Evolutionary conservation across 92 coral and sea anemone genomes (phyloP).

Genomic region (Umimayanthus kanabou): DNA sequence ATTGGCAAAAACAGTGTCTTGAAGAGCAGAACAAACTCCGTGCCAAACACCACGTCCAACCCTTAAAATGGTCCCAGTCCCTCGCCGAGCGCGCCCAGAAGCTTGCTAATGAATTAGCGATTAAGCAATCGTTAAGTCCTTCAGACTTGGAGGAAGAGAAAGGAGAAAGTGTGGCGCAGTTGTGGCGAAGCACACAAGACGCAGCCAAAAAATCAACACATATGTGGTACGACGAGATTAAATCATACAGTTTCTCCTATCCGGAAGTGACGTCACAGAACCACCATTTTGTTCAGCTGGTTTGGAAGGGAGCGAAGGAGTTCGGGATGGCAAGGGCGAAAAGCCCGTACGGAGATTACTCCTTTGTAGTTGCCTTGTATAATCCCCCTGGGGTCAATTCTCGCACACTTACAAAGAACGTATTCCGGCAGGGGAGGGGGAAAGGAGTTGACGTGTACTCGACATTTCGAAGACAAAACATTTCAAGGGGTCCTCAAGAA

Average conservation of each 20-base stretch:
- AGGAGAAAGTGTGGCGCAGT: constrained; percentile 84
- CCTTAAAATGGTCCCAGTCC: constrained; percentile 74
- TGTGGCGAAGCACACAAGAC: constrained; percentile 48
- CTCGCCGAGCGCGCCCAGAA: constrained; percentile 81
- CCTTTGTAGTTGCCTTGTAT: constrained; percentile 83
- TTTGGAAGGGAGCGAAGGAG: constrained; percentile 84
- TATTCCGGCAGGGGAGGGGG: constrained; percentile 68
- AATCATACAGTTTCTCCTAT: constrained; percentile 80
- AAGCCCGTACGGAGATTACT: constrained; percentile 73
- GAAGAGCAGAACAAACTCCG: constrained; percentile 83
- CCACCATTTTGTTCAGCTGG: constrained; percentile 90
- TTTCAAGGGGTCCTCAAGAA: background rate
- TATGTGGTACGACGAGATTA: constrained; percentile 84
- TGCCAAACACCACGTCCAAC: constrained; percentile 75
- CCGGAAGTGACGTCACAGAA: constrained; percentile 75
- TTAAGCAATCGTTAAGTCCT: constrained; percentile 63
- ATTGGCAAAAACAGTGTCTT: constrained; percentile 71
- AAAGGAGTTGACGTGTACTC: constrained; percentile 71
- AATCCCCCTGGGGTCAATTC: constrained; percentile 61
- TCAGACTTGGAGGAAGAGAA: constrained; percentile 74
- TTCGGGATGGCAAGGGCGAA: constrained; percentile 84
- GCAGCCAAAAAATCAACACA: constrained; percentile 70
- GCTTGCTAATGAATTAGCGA: constrained; percentile 70
- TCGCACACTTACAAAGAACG: constrained; percentile 62
- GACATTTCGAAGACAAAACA: constrained; percentile 59